These are phyloP conservation scores for Hyposoter didymator DNA, from an alignment of 2,888 invertebrate species.

Conservation along the genomic window DNA sequence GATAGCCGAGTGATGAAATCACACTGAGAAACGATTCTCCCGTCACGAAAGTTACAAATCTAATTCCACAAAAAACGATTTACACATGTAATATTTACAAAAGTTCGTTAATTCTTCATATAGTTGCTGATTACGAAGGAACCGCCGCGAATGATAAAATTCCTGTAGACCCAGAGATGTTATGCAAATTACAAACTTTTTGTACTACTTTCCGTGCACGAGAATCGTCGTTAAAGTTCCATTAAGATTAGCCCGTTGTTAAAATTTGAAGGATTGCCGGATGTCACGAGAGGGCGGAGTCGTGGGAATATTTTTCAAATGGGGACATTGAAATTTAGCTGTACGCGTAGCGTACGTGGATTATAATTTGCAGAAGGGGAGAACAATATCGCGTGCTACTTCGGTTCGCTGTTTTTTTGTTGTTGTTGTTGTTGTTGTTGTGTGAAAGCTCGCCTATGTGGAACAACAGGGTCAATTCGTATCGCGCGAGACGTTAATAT, in stretches of 20 bases:
- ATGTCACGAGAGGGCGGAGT: conserved; percentile 25
- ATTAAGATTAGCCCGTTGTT: conserved; percentile 5
- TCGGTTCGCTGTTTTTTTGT: conserved; percentile 7
- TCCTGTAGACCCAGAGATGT: neutral
- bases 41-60: neutral
- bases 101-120: neutral
- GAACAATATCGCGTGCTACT: conserved; percentile 36
- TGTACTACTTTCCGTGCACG: neutral
- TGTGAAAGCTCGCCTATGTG: conserved; percentile 13
- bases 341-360: neutral
- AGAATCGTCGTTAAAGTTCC: conserved; percentile 34
- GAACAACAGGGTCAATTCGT: conserved; percentile 34
- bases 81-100: neutral
- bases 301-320: conserved; percentile 17
- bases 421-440: neutral
- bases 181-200: conserved; percentile 1
- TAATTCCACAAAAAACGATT: neutral
- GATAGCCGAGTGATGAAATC: neutral
- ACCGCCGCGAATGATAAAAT: neutral
- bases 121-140: neutral
- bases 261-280: conserved; percentile 15
- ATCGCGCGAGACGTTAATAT: conserved; percentile 17
- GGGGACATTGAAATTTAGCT: conserved; percentile 1
- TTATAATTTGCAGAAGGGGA: conserved; percentile 17
- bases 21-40: neutral